A percentile compares a stretch with the other conserved stretches of the same genome.
phyloP scores from a whole-genome alignment of 1,140 invertebrate species.

The Hycleus cichorii region DNA sequence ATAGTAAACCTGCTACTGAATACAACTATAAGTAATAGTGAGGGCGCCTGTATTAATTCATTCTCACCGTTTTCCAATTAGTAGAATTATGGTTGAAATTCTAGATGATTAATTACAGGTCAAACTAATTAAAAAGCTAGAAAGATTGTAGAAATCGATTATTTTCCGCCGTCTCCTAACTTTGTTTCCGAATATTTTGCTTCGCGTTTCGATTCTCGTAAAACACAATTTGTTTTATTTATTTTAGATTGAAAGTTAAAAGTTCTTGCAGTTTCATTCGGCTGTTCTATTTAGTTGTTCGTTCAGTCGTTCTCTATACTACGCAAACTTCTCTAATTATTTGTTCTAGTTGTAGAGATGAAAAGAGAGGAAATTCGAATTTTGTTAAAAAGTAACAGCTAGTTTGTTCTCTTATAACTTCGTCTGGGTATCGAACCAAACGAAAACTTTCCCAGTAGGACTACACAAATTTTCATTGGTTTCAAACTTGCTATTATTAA shows the following conservation, averaged over 20 bases:
- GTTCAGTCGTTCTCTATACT: constrained; percentile 1
- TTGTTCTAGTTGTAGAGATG: constrained; percentile 6
- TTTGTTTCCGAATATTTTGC: too few relatives aligned
- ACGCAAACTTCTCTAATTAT: constrained; percentile 15
- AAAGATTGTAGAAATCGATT: constrained; percentile 9
- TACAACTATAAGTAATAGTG: too few relatives aligned
- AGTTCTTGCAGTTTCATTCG: not conserved
- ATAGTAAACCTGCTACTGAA: too few relatives aligned
- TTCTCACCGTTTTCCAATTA: constrained; percentile 16
- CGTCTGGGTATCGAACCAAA: too few relatives aligned
- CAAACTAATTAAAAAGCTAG: constrained; percentile 18
- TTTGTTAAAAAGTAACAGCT: too few relatives aligned
- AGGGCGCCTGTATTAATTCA: too few relatives aligned
- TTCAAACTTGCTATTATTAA: too few relatives aligned
- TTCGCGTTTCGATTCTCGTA: not conserved
- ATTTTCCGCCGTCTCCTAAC: too few relatives aligned
- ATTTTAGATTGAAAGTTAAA: constrained; percentile 3
- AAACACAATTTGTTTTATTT: constrained; percentile 11
- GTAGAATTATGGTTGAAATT: constrained; percentile 15
- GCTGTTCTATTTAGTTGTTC: constrained; percentile 6
- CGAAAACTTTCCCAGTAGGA: too few relatives aligned
- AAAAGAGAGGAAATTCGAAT: too few relatives aligned
- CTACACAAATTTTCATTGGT: too few relatives aligned
- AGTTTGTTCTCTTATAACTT: too few relatives aligned
- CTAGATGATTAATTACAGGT: constrained; percentile 18